phyloP scores from a whole-genome alignment of 92 coral and sea anemone genomes.

The Epizoanthus rinbou region DNA sequence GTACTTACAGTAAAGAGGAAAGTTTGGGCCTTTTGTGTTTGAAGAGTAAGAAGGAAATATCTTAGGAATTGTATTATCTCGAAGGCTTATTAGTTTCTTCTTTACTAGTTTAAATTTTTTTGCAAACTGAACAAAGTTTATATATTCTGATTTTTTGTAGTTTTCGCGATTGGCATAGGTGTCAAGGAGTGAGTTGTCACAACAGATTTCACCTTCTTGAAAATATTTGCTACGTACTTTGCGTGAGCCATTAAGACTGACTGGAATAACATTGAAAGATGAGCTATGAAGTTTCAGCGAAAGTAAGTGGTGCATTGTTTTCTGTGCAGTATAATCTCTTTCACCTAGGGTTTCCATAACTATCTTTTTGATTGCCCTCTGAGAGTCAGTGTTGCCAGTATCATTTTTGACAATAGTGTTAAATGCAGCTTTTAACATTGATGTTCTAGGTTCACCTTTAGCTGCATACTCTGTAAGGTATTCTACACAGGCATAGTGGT shows the following conservation, averaged over 20 bases:
- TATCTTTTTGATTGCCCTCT: constrained; percentile 51
- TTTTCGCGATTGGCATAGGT: not conserved
- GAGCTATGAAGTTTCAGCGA: constrained; percentile 70
- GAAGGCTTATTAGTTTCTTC: constrained; percentile 34
- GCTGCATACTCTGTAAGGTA: constrained; percentile 69
- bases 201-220: constrained; percentile 13
- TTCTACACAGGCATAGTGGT: constrained; percentile 66
- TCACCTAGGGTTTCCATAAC: constrained; percentile 68
- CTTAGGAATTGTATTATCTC: constrained; percentile 48
- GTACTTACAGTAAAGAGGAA: constrained; percentile 57
- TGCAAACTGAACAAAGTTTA: constrained; percentile 54
- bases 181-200: constrained; percentile 49
- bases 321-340: constrained; percentile 70
- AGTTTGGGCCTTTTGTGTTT: constrained; percentile 57
- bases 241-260: constrained; percentile 72
- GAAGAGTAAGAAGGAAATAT: constrained; percentile 59
- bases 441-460: constrained; percentile 57
- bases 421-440: constrained; percentile 50
- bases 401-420: constrained; percentile 41
- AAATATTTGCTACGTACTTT: constrained; percentile 38
- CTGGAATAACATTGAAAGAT: constrained; percentile 65
- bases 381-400: constrained; percentile 42
- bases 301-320: constrained; percentile 65
- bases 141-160: not conserved
- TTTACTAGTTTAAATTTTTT: constrained; percentile 51